Evolutionary conservation across 2,888 invertebrate genomes (phyloP).

Genomic region (Monopis laevigella): DNA sequence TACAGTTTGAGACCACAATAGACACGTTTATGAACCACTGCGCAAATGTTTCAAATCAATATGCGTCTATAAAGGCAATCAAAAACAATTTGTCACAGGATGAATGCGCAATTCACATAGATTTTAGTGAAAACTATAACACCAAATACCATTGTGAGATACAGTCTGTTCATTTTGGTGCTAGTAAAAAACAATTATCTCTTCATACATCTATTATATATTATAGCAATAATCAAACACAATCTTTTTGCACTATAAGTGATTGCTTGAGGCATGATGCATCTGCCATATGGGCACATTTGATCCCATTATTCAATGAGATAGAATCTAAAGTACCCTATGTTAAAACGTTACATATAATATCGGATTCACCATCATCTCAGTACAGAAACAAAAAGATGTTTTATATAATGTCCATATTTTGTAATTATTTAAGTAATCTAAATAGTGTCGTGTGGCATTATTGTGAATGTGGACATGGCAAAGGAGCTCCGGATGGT

Average conservation of each 20-base stretch:
- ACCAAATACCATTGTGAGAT: slow-evolving; percentile 15
- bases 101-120: slow-evolving; percentile 15
- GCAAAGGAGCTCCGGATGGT: slow-evolving; percentile 32
- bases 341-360: slow-evolving; percentile 16
- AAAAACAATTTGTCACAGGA: slow-evolving; percentile 12
- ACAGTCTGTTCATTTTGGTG: slow-evolving; percentile 17
- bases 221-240: too few species aligned
- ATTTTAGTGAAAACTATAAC: slow-evolving; percentile 16
- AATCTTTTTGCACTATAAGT: slow-evolving; percentile 17
- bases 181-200: slow-evolving; percentile 15
- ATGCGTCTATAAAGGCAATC: slow-evolving; percentile 13
- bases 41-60: slow-evolving; percentile 12
- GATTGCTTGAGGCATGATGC: slow-evolving; percentile 17
- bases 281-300: slow-evolving; percentile 18
- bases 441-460: slow-evolving; percentile 16
- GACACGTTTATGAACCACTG: slow-evolving; percentile 5
- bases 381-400: slow-evolving; percentile 20
- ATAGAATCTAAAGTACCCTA: background rate
- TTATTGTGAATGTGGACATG: slow-evolving; percentile 29
- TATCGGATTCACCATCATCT: slow-evolving; percentile 18
- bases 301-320: background rate
- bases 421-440: slow-evolving; percentile 10
- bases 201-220: slow-evolving; percentile 18
- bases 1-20: slow-evolving; percentile 3
- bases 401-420: slow-evolving; percentile 14